phyloP scores from a whole-genome alignment of 2,888 invertebrate species.

The Orchesellides sinensis region DNA sequence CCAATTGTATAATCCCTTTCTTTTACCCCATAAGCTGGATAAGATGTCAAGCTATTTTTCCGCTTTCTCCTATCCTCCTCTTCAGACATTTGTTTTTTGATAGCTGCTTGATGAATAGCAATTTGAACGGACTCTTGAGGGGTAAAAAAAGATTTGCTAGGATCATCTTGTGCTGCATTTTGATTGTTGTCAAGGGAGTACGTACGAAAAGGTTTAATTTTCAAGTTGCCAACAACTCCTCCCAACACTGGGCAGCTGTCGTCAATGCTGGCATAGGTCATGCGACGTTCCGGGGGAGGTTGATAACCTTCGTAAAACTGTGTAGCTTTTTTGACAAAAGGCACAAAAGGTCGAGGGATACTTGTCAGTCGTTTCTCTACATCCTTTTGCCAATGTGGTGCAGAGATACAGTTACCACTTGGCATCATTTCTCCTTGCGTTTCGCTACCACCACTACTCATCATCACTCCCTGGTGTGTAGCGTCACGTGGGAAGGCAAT shows the following conservation, averaged over 20 bases:
- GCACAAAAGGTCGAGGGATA: slow-evolving; percentile 68
- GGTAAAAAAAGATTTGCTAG: slow-evolving; percentile 76
- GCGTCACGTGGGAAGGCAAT: slow-evolving; percentile 44
- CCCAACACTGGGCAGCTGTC: slow-evolving; percentile 48
- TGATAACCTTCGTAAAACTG: slow-evolving; percentile 54
- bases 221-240: slow-evolving; percentile 58
- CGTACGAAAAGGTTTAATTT: slow-evolving; percentile 73
- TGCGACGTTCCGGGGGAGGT: slow-evolving; percentile 65
- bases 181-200: slow-evolving; percentile 71
- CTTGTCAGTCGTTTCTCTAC: slow-evolving; percentile 68
- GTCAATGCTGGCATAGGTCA: slow-evolving; percentile 68
- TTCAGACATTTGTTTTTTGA: slow-evolving; percentile 77
- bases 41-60: slow-evolving; percentile 66
- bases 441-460: slow-evolving; percentile 13
- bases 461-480: slow-evolving; percentile 4
- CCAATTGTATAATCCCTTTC: slow-evolving; percentile 64
- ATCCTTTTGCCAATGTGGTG: slow-evolving; percentile 65
- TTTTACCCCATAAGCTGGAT: slow-evolving; percentile 12
- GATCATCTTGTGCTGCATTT: slow-evolving; percentile 75
- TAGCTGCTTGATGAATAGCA: slow-evolving; percentile 77
- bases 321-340: slow-evolving; percentile 34
- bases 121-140: slow-evolving; percentile 77
- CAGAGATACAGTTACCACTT: slow-evolving; percentile 32
- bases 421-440: slow-evolving; percentile 43
- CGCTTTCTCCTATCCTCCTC: slow-evolving; percentile 76